Percentiles rank a stretch among this genome's conserved stretches.
Evolutionary conservation across 2,888 invertebrate species (phyloP).

Genomic region (Hydropsyche betteni): DNA sequence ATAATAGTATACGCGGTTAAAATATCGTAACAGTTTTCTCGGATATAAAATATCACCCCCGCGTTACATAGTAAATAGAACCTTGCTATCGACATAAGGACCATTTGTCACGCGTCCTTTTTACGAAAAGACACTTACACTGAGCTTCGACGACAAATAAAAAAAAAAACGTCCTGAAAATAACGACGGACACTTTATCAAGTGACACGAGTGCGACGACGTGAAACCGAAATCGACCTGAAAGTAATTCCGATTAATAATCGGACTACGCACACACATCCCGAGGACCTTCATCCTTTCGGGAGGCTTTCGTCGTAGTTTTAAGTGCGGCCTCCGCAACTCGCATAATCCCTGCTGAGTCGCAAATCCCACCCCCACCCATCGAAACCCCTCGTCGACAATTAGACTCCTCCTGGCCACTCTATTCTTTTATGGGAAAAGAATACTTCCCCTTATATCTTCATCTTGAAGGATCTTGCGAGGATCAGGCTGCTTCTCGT

Average conservation of each 20-base stretch:
- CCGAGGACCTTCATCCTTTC: neutral
- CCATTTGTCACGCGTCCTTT: too few relatives aligned
- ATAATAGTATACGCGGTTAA: too few relatives aligned
- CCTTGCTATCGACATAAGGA: too few relatives aligned
- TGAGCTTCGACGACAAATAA: too few relatives aligned
- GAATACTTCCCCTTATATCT: slow-evolving; percentile 7
- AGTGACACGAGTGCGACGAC: neutral
- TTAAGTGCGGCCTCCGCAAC: slow-evolving; percentile 19
- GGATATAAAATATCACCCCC: too few relatives aligned
- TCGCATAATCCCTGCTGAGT: slow-evolving; percentile 38
- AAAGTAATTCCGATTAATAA: too few relatives aligned
- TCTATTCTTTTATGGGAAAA: slow-evolving; percentile 39
- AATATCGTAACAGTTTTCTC: too few relatives aligned
- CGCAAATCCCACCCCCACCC: slow-evolving; percentile 8
- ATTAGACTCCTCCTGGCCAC: slow-evolving; percentile 33
- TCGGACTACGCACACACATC: neutral
- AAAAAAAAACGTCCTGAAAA: neutral
- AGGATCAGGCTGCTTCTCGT: neutral
- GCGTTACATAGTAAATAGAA: too few relatives aligned
- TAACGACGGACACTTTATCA: slow-evolving; percentile 26
- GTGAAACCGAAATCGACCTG: neutral
- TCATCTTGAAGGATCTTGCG: neutral
- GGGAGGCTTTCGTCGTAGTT: neutral
- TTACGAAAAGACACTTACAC: too few relatives aligned
- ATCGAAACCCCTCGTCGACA: slow-evolving; percentile 37